Base-by-base conservation (phyloP, 1,140 invertebrate species). In the Drosophila mauritiana region DNA sequence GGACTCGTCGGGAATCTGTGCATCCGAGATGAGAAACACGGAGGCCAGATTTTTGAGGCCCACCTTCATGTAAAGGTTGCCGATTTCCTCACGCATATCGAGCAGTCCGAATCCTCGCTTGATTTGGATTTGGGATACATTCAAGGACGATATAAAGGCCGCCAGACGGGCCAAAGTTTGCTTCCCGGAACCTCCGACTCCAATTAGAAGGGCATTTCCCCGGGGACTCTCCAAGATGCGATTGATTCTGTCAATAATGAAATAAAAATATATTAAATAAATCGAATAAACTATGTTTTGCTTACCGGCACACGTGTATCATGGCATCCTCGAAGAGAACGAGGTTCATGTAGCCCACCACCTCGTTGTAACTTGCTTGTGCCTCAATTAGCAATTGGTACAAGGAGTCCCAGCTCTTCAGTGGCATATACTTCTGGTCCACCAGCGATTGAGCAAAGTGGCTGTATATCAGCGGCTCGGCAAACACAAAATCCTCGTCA, bases 321-420 rank as follows among this genome's bases (percentile, higher is more conserved):
- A 99, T 98, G 2, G 98, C 98, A 92, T 99, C 98, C 91, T 98
- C 97, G 92, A 99, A 99, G 3, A 99, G 93, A 11, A 99, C 98
- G 4, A 99, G 93, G 93, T 98, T 98, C 98, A 99, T 99, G 0
- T 96, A 96, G 2, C 97, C 95, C 49, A 98, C 95, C 62, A 96
- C 91, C 77, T 96, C 96, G 89, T 98, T 98, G 88, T 99, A 99
- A 65, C 94, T 95, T 2, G 94, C 93, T 34, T 99, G 93, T 3
- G 97, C 97, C 77, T 98, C 98, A 2, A 95, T 93, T 0, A 98
- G 92, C 52, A 98, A 93, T 78, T 95, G 96, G 73, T 95, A 96
- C 1, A 99, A 93, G 11, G 95, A 94, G 0, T 93, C 73, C 95
- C 96, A 98, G 54, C 95, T 94, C 58, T 92, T 93, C 10, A 98